Evolutionary conservation across 2,888 invertebrate genomes (phyloP).

Genomic region (Hylaea fasciaria): DNA sequence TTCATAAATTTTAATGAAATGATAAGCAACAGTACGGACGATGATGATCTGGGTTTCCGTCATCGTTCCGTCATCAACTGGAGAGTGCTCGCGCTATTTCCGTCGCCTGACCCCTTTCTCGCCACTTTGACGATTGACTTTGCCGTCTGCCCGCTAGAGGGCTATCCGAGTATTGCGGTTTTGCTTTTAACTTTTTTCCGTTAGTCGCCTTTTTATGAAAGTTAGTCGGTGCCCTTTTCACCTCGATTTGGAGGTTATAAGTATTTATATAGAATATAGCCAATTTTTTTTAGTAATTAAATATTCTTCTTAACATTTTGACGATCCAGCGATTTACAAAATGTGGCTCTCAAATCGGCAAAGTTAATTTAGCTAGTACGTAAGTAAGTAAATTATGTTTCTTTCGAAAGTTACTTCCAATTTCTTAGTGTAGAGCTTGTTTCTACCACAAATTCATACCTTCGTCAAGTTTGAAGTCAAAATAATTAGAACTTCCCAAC

Average conservation of each 20-base stretch:
- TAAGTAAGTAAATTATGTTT: no score
- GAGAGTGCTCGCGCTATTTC: conserved; percentile 41
- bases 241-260: not conserved
- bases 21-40: not conserved
- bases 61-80: conserved; percentile 38
- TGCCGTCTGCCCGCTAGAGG: conserved; percentile 36
- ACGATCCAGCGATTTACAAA: no score
- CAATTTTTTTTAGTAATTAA: not conserved
- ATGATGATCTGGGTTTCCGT: conserved; percentile 10
- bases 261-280: no score
- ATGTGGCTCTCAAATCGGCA: no score
- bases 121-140: conserved; percentile 61
- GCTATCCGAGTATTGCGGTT: conserved; percentile 26
- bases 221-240: not conserved
- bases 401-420: no score
- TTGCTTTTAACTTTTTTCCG: conserved; percentile 17
- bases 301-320: no score
- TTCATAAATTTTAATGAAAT: no score
- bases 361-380: no score
- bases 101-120: conserved; percentile 42
- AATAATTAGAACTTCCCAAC: no score
- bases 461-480: no score
- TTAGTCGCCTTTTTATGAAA: conserved; percentile 8
- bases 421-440: no score
- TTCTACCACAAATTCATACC: no score